Evolutionary conservation across 2,113 vertebrate species (phyloP).

Genomic region (Sprattus sprattus): DNA sequence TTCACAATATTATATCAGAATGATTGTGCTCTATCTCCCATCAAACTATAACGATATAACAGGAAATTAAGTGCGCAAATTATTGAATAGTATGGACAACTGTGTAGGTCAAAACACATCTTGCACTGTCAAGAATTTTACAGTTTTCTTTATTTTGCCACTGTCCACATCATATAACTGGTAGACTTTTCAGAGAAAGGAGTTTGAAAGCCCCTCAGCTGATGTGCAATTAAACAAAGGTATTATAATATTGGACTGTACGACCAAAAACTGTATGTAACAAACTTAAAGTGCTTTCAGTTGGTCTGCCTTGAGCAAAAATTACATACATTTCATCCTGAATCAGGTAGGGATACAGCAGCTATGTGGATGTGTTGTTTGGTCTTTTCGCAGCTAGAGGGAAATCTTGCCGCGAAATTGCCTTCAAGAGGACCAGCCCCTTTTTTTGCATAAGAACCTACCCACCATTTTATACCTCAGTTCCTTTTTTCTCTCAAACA

Average conservation of each 20-base stretch:
- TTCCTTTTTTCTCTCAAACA: constrained; percentile 6
- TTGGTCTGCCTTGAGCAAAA: background rate
- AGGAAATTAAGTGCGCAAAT: background rate
- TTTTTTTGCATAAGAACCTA: constrained; percentile 6
- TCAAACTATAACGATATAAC: background rate
- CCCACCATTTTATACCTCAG: constrained; percentile 10
- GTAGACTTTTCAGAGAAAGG: background rate
- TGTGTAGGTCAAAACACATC: background rate
- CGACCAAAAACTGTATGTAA: background rate
- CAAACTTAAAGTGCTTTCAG: background rate
- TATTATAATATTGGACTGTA: background rate
- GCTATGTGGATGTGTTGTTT: background rate
- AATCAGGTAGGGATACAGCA: background rate
- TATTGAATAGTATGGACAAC: background rate
- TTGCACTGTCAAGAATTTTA: background rate
- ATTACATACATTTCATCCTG: background rate
- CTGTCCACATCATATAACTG: background rate
- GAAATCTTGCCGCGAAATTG: constrained; percentile 12
- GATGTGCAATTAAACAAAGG: background rate
- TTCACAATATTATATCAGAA: background rate
- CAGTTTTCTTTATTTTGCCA: background rate
- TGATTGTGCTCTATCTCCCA: background rate
- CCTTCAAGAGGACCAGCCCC: constrained; percentile 8
- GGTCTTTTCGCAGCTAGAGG: constrained; percentile 12
- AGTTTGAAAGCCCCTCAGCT: background rate